phyloP scores from a whole-genome alignment of 2,888 invertebrate genomes.

The Pheosia gnoma region DNA sequence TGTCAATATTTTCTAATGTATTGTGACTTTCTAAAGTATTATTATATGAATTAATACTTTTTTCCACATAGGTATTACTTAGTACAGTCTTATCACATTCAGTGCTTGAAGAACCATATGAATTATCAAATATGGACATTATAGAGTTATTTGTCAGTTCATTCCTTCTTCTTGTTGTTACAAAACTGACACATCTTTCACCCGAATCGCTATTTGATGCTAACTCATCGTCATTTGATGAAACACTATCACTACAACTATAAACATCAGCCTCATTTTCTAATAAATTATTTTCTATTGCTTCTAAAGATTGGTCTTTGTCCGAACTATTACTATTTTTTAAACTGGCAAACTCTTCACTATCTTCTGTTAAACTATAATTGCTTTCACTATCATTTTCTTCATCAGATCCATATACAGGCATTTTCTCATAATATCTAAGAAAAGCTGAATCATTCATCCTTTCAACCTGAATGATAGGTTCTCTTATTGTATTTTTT shows the following conservation, averaged over 20 bases:
- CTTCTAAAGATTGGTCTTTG: slow-evolving; percentile 21
- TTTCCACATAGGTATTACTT: slow-evolving; percentile 31
- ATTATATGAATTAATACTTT: slow-evolving; percentile 9
- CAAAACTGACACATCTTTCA: slow-evolving; percentile 63
- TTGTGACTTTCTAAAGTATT: slow-evolving; percentile 13
- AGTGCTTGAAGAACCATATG: slow-evolving; percentile 50
- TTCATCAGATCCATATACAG: slow-evolving; percentile 20
- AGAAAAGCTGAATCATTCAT: slow-evolving; percentile 59
- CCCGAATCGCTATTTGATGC: slow-evolving; percentile 24
- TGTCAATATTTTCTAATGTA: slow-evolving; percentile 13
- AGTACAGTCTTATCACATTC: slow-evolving; percentile 62
- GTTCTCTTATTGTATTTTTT: slow-evolving; percentile 36
- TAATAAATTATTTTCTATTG: slow-evolving; percentile 21
- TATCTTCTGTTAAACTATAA: slow-evolving; percentile 26
- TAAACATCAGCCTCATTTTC: slow-evolving; percentile 34
- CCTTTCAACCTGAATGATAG: slow-evolving; percentile 55
- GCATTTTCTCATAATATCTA: slow-evolving; percentile 53
- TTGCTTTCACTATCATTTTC: slow-evolving; percentile 7
- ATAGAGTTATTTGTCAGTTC: slow-evolving; percentile 56
- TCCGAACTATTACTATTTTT: slow-evolving; percentile 20
- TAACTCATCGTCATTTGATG: slow-evolving; percentile 31
- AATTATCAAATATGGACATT: slow-evolving; percentile 56
- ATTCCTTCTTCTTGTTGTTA: slow-evolving; percentile 71
- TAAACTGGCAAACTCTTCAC: slow-evolving; percentile 27
- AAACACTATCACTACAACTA: slow-evolving; percentile 26